Evolutionary conservation across 1,140 invertebrate species (phyloP), one percentile per base, ranked within the genome.

Genomic region (Muscidifurax raptorellus): DNA sequence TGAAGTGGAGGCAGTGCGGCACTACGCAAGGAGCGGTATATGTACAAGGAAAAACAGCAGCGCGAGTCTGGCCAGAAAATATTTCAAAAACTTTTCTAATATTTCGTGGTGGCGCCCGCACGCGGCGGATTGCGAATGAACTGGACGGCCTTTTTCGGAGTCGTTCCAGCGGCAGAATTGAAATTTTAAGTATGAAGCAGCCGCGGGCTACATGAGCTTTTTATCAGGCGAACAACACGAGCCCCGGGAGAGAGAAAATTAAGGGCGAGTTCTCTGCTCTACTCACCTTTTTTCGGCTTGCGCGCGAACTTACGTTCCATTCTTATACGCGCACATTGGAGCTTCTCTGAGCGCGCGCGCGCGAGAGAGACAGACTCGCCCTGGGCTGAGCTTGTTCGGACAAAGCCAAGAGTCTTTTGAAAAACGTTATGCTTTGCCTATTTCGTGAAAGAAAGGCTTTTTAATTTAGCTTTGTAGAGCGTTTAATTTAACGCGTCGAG

Each of bases 11-110:
- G 69, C 36, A 32, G 44, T 36, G 40, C 32, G 66, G 66, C 71
- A 0, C 71, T 6, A 10, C 0, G 36, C 67, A 44, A n/a, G 15
- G n/a, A 74, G 30, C 12, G 9, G 64, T 0, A 18, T 2, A 12
- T 47, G n/a, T 36, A 72, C 32, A 25, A 28, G 15, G 47, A 74
- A 66, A 75, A 74, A 80, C 32, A 64, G 59, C 69, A 79, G 30
- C 47, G 13, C 47, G 13, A 27, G 47, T 40, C 74, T 28, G 76
- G 9, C 25, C 79, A 12, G 6, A n/a, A 81, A 85, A 81, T 85
- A 85, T 77, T 85, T 85, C 59, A 76, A 81, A 84, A 85, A 85
- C 71, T 85, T 85, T 85, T 85, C 84, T 81, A 85, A 85, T 85
- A 85, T 85, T 85, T 85, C 40, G 6, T 7, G 18, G 2, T 18